Percentiles rank a stretch among this genome's conserved stretches.
These are phyloP conservation scores for Malthinus flaveolus DNA, from an alignment of 2,888 invertebrate genomes.

Conservation along the genomic window DNA sequence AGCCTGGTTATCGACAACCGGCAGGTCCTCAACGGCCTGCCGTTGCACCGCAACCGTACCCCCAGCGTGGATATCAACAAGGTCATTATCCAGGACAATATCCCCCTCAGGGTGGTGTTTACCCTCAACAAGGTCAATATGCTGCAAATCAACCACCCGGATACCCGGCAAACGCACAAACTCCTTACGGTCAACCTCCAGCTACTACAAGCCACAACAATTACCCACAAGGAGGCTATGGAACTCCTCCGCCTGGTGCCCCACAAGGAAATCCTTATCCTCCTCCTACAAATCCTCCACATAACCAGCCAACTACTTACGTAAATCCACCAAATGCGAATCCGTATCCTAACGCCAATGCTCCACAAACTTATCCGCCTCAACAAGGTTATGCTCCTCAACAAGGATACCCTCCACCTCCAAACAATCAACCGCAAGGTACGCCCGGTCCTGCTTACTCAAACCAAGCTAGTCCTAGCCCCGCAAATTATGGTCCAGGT, in stretches of 20 bases:
- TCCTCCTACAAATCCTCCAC: conserved; percentile 50
- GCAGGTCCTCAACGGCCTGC: conserved; percentile 62
- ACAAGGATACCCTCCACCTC: conserved; percentile 60
- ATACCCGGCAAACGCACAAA: conserved; percentile 63
- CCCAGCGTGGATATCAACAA: conserved; percentile 69
- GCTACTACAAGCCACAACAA: conserved; percentile 61
- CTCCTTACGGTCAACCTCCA: conserved; percentile 65
- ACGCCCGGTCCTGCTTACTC: conserved; percentile 57
- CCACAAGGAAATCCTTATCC: conserved; percentile 49
- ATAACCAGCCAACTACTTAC: conserved; percentile 45
- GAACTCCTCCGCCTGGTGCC: conserved; percentile 48
- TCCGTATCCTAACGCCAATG: conserved; percentile 45
- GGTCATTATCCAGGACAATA: conserved; percentile 67
- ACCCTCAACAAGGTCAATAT: conserved; percentile 68
- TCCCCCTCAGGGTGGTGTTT: conserved; percentile 68
- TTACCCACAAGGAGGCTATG: conserved; percentile 58
- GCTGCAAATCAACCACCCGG: conserved; percentile 70
- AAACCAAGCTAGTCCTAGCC: conserved; percentile 60
- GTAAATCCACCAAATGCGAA: conserved; percentile 48
- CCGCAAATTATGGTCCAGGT: conserved; percentile 53
- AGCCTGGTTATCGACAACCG: conserved; percentile 57
- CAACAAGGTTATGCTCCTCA: conserved; percentile 62
- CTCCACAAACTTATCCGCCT: conserved; percentile 49
- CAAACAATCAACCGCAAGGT: conserved; percentile 63
- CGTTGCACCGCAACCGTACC: conserved; percentile 67